phyloP scores from a whole-genome alignment of 2,797 vertebrate genomes.

The Chelon labrosus region DNA sequence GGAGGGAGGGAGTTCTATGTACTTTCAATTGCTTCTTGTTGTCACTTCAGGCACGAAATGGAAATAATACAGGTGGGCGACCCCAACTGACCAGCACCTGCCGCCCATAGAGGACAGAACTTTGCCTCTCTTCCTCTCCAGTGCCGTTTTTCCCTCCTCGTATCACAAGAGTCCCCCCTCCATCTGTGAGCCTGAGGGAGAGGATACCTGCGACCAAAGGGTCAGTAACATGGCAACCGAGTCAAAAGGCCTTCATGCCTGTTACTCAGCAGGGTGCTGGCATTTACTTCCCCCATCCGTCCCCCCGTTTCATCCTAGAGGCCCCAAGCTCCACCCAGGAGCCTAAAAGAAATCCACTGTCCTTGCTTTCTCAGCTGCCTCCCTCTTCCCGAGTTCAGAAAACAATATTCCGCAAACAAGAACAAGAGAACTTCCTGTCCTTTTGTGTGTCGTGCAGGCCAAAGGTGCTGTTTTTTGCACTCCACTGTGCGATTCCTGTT shows the following conservation, averaged over 20 bases:
- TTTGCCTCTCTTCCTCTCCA: conserved; percentile 43
- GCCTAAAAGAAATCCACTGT: conserved; percentile 72
- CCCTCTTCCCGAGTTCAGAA: conserved; percentile 64
- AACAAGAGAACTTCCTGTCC: conserved; percentile 72
- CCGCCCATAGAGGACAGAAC: conserved; percentile 42
- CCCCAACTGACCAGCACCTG: conserved; percentile 62
- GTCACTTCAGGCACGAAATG: conserved; percentile 67
- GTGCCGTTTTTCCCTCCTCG: conserved; percentile 24
- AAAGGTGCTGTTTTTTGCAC: conserved; percentile 73
- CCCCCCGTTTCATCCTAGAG: conserved; percentile 68
- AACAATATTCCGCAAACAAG: conserved; percentile 73
- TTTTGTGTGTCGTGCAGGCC: conserved; percentile 64
- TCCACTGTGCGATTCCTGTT: conserved; percentile 51
- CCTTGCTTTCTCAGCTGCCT: conserved; percentile 81
- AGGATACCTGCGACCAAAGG: conserved; percentile 76
- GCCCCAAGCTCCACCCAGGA: conserved; percentile 64
- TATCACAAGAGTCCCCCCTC: conserved; percentile 51
- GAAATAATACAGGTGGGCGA: conserved; percentile 57
- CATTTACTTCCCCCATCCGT: conserved; percentile 73
- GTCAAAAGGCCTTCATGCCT: conserved; percentile 79
- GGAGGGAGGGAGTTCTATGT: conserved; percentile 26
- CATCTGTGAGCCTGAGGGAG: conserved; percentile 65
- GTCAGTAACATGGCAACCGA: conserved; percentile 81
- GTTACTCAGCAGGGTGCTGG: conserved; percentile 77
- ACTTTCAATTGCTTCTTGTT: conserved; percentile 68